These are phyloP conservation scores for Ectobius pallidus DNA, from an alignment of 2,888 invertebrate genomes.

Conservation along the genomic window DNA sequence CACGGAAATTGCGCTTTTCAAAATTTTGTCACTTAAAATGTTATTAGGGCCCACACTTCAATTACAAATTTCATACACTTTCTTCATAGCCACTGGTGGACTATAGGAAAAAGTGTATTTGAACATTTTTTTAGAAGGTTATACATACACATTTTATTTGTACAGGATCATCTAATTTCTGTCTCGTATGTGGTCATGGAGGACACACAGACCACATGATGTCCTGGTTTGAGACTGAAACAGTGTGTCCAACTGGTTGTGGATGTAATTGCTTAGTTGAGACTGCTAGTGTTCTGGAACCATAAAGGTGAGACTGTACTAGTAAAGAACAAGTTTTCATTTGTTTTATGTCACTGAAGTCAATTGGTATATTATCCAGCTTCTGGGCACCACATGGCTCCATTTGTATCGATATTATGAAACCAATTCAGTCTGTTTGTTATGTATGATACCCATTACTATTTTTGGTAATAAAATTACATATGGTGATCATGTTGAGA, in stretches of 20 bases:
- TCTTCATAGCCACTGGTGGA: too few species aligned
- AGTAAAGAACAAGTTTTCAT: not conserved
- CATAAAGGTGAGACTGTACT: constrained; percentile 46
- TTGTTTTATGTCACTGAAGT: not conserved
- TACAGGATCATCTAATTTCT: constrained; percentile 72
- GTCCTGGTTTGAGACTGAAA: constrained; percentile 80
- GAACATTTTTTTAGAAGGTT: too few species aligned
- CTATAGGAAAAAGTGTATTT: too few species aligned
- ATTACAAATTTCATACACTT: too few species aligned
- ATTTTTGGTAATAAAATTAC: not conserved
- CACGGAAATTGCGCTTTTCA: too few species aligned
- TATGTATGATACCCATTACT: not conserved
- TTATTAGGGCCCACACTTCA: too few species aligned
- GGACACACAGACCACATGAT: constrained; percentile 87
- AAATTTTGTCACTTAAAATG: too few species aligned
- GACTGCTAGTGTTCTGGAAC: constrained; percentile 61
- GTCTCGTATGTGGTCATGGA: constrained; percentile 90
- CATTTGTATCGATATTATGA: not conserved
- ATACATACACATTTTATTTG: too few species aligned
- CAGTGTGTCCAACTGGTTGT: constrained; percentile 88
- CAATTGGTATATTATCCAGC: not conserved
- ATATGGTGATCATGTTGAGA: too few species aligned
- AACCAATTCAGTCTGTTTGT: not conserved
- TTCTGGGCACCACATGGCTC: not conserved
- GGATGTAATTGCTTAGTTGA: constrained; percentile 87